Evolutionary conservation across 1,140 invertebrate species (phyloP), one percentile per base, ranked within the genome.

Genomic region (Heliothis virescens): DNA sequence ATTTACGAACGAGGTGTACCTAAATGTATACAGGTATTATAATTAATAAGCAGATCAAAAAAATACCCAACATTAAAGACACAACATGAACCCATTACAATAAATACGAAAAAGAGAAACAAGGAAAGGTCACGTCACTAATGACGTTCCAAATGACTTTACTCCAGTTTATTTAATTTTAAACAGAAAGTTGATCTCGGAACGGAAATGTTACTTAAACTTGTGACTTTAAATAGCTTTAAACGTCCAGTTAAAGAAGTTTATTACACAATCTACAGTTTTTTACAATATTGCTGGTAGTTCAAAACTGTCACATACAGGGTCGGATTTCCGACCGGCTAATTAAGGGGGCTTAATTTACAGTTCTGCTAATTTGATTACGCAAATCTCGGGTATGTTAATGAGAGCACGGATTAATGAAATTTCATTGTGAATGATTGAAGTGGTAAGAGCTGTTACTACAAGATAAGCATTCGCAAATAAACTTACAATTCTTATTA

Each of bases 261-360:
- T 62, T 60, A 62, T 75, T 41, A 75, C 21, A 47, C 57, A 75
- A 75, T 75, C 9, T 50, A 13, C 18, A n/a, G 34, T 75, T 74
- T 60, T n/a, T 75, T 50, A 75, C 50, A 2, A 13, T 18, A 29
- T 59, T 47, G 41, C 13, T 52, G 34, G 59, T 52, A 75, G 34
- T 62, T 75, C 57, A 75, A 62, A 75, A 48, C 41, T 67, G 41
- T 48, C 55, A 26, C 21, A 15, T 53, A 29, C 18, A 18, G 16
- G 57, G 34, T 75, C 57, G 57, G 72, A 75, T 75, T 75, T 62
- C 72, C 72, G 72, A 75, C 18, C 26, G 13, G 41, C 41, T 47
- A 75, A 75, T 75, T 62, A 75, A 47, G 41, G 72, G 57, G 11
- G n/a, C 62, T n/a, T 59, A 60, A 50, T 50, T 73, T 60, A 74